Evolutionary conservation across 2,113 vertebrate species (phyloP), one percentile per base, ranked within the genome.

Genomic region (Plecotus auritus): DNA sequence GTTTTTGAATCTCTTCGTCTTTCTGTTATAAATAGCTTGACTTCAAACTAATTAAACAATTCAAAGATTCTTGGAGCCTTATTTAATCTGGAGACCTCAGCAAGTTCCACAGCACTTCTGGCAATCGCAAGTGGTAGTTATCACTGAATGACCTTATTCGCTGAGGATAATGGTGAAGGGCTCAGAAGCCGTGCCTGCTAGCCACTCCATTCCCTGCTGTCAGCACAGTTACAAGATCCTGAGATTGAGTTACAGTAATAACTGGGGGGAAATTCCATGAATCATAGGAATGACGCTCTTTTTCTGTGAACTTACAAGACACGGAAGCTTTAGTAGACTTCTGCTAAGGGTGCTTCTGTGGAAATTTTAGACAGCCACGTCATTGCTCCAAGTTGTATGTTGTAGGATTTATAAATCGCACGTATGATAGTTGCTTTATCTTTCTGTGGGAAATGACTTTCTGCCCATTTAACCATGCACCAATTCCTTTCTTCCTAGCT

Each of bases 401-500:
- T 66, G n/a, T 90, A 28, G 54, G 9, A 81, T 12, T 82, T 88
- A 47, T 61, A 72, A 37, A 56, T 83, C 9, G 64, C 14, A 45
- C 1, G 40, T 67, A 26, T 23, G 78, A 1, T 28, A 35, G 80
- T 81, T 78, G 32, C 17, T 83, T 93, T 87, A 30, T 45, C n/a
- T 95, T 85, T 85, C n/a, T 93, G 54, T 20, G 83, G 45, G 14
- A 82, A 90, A 59, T 90, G 82, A 72, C 69, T 84, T 85, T 74
- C 64, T 86, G n/a, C 91, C 84, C 13, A 11, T 45, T 93, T 87
- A 88, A 92, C 32, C 45, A 22, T 92, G 30, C 88, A 18, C 97
- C 32, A 88, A 88, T 92, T 97, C 97, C 73, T 98, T 89, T 97
- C 97, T 96, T 98, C 49, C 77, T 96, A 99, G 99, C 99, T 91